A percentile compares a stretch with the other conserved stretches of the same genome.
These are phyloP conservation scores for Alcedo quadribrachys DNA, from an alignment of 2,797 vertebrate species.

Conservation along the genomic window DNA sequence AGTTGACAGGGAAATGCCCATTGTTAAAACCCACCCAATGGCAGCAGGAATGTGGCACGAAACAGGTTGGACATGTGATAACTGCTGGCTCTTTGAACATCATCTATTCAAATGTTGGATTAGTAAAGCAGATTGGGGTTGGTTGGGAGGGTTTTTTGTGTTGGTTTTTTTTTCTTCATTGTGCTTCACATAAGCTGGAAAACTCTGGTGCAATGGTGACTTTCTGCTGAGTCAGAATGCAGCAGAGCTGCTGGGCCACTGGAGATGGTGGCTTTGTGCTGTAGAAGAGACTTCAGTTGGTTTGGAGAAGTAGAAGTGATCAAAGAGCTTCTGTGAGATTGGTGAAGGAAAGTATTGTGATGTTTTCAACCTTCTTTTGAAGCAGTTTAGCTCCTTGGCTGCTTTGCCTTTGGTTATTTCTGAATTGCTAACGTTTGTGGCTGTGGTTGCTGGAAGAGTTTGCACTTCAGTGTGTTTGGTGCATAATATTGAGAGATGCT, in stretches of 20 bases:
- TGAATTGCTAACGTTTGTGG: conserved; percentile 34
- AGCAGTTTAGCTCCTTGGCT: not conserved
- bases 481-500: conserved; percentile 31
- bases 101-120: conserved; percentile 68
- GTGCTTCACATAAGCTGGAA: conserved; percentile 80
- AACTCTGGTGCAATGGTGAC: conserved; percentile 71
- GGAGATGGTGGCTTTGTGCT: conserved; percentile 4
- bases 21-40: conserved; percentile 50
- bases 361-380: conserved; percentile 26
- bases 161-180: conserved; percentile 58
- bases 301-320: conserved; percentile 31
- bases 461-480: conserved; percentile 9
- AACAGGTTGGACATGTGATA: conserved; percentile 18
- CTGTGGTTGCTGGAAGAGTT: conserved; percentile 23
- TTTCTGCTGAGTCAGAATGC: conserved; percentile 56
- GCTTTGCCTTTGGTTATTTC: not conserved
- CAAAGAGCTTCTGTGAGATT: not conserved
- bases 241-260: conserved; percentile 1
- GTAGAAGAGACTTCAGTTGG: not conserved
- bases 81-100: conserved; percentile 18
- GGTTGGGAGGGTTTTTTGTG: too few relatives aligned
- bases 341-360: conserved; percentile 43
- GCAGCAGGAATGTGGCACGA: conserved; percentile 25
- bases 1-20: conserved; percentile 41
- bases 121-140: conserved; percentile 74